Evolutionary conservation across 2,888 invertebrate genomes (phyloP).

Genomic region (Euzetes globulus): DNA sequence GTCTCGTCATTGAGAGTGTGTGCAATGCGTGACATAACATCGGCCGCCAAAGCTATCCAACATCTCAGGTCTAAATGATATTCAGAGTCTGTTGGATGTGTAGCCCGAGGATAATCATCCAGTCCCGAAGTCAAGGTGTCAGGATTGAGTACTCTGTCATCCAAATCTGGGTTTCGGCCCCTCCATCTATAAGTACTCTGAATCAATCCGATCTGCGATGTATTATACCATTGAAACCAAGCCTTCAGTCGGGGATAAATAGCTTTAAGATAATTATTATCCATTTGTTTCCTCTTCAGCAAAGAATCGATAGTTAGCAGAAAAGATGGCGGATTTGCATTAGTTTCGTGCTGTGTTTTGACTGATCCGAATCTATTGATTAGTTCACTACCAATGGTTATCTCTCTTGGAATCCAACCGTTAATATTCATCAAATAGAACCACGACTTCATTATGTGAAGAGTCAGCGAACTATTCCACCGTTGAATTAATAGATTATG

Average conservation of each 20-base stretch:
- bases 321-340: slow-evolving; percentile 96
- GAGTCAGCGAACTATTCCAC: slow-evolving; percentile 58
- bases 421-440: slow-evolving; percentile 92
- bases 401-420: slow-evolving; percentile 98
- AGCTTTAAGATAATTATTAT: slow-evolving; percentile 55
- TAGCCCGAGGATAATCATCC: slow-evolving; percentile 95
- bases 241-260: slow-evolving; percentile 58
- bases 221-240: slow-evolving; percentile 96
- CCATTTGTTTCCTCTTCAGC: slow-evolving; percentile 45
- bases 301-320: slow-evolving; percentile 66
- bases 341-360: slow-evolving; percentile 83
- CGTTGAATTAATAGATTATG: slow-evolving; percentile 73
- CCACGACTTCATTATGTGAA: slow-evolving; percentile 94
- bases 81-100: slow-evolving; percentile 83
- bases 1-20: slow-evolving; percentile 49
- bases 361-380: slow-evolving; percentile 46
- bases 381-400: slow-evolving; percentile 70
- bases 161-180: slow-evolving; percentile 72
- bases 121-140: slow-evolving; percentile 92
- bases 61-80: slow-evolving; percentile 91
- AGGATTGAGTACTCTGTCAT: slow-evolving; percentile 80
- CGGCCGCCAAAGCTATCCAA: slow-evolving; percentile 89
- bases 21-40: slow-evolving; percentile 62
- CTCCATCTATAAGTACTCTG: slow-evolving; percentile 85
- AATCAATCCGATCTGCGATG: slow-evolving; percentile 67